phyloP scores from a whole-genome alignment of 2,797 vertebrate genomes.

The Emydoidea blandingii region DNA sequence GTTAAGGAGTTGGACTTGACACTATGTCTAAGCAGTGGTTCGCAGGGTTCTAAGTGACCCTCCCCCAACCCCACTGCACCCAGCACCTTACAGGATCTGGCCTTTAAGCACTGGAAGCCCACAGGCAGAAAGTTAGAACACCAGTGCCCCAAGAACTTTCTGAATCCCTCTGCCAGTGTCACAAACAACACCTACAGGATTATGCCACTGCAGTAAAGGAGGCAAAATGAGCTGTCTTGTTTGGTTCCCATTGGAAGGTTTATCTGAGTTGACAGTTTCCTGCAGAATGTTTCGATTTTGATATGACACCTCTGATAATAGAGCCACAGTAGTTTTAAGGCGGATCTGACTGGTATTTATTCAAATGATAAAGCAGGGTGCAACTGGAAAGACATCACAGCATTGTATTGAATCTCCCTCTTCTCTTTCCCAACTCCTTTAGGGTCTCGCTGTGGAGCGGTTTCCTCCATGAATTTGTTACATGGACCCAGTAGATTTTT shows the following conservation, averaged over 20 bases:
- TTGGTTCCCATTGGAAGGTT: background rate
- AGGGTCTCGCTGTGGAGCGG: background rate
- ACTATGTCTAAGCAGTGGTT: background rate
- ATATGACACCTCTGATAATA: constrained; percentile 7
- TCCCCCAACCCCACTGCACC: too few species aligned
- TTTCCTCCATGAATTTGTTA: background rate
- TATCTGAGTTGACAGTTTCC: background rate
- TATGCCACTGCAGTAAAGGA: background rate
- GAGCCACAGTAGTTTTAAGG: constrained; percentile 18
- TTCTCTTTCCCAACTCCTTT: background rate
- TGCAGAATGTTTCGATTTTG: background rate
- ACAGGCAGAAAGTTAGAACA: background rate
- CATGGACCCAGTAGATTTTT: background rate
- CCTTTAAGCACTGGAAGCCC: background rate
- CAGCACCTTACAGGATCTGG: background rate
- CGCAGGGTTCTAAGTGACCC: background rate
- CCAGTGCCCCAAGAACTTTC: background rate
- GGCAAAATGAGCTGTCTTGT: background rate
- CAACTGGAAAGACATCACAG: background rate
- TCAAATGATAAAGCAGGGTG: background rate
- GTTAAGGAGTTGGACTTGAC: background rate
- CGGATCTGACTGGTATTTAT: constrained; percentile 15
- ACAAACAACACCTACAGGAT: background rate
- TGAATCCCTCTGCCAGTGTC: background rate
- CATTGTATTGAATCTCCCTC: background rate